phyloP scores from a whole-genome alignment of 2,797 vertebrate species.

The Aselliscus stoliczkanus region DNA sequence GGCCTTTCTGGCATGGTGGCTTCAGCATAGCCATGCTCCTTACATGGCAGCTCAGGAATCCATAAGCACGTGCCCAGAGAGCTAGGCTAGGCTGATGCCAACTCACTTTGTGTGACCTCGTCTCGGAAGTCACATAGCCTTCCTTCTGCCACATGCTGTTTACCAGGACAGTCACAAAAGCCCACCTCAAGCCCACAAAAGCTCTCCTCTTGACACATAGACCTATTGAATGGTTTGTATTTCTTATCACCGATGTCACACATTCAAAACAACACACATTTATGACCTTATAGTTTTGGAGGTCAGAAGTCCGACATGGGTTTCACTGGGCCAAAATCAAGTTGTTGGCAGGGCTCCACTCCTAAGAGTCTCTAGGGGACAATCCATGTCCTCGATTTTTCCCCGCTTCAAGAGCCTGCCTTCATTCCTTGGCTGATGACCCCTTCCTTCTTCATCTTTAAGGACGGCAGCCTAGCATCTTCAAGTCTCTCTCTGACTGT shows the following conservation, averaged over 20 bases:
- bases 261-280: background rate
- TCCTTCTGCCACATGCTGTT: background rate
- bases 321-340: background rate
- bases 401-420: background rate
- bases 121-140: background rate
- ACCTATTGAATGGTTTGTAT: background rate
- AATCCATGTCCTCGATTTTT: background rate
- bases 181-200: background rate
- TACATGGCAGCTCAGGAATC: background rate
- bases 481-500: background rate
- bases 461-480: background rate
- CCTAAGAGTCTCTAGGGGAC: background rate
- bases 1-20: background rate
- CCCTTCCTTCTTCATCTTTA: background rate
- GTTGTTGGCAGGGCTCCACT: background rate
- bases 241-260: background rate
- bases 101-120: background rate
- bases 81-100: background rate
- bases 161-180: background rate
- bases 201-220: background rate
- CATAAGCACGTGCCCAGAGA: background rate
- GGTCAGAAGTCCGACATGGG: background rate
- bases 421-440: background rate
- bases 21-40: background rate
- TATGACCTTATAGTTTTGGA: background rate